Conservation (phyloP, 2,888 invertebrate species). For the Polia nebulosa region DNA sequence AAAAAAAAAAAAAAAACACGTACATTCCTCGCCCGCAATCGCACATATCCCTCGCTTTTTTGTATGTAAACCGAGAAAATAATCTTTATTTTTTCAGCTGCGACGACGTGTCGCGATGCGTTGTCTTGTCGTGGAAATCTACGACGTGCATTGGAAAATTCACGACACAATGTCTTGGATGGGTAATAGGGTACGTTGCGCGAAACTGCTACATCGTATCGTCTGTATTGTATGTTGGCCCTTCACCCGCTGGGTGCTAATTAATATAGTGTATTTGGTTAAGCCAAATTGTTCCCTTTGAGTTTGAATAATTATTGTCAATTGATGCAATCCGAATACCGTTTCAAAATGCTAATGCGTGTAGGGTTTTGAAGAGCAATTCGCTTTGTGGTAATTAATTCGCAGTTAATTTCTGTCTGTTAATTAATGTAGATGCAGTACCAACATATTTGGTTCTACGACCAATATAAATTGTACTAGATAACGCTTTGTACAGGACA, state of each 20-base stretch:
- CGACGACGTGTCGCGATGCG: too few species aligned
- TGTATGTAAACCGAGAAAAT: too few species aligned
- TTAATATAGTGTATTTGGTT: constrained; percentile 47
- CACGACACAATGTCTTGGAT: too few species aligned
- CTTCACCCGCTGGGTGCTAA: background rate
- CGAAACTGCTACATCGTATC: too few species aligned
- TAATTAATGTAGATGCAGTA: constrained; percentile 38
- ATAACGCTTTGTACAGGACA: background rate
- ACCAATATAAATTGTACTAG: background rate
- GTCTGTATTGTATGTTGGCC: background rate
- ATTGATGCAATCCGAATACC: constrained; percentile 56
- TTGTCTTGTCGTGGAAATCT: background rate
- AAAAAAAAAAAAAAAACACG: too few species aligned
- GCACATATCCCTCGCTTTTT: too few species aligned
- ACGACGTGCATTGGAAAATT: too few species aligned
- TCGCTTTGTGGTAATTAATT: constrained; percentile 54
- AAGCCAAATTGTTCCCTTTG: constrained; percentile 59
- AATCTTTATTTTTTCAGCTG: too few species aligned
- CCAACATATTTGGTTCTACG: background rate
- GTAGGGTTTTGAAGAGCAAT: constrained; percentile 50
- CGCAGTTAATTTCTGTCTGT: constrained; percentile 33
- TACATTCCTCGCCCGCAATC: too few species aligned
- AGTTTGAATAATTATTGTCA: constrained; percentile 56
- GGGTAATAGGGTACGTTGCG: too few species aligned
- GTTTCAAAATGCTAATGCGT: constrained; percentile 57